Evolutionary conservation across 2,888 invertebrate species (phyloP).

Genomic region (Dascillus cervinus): DNA sequence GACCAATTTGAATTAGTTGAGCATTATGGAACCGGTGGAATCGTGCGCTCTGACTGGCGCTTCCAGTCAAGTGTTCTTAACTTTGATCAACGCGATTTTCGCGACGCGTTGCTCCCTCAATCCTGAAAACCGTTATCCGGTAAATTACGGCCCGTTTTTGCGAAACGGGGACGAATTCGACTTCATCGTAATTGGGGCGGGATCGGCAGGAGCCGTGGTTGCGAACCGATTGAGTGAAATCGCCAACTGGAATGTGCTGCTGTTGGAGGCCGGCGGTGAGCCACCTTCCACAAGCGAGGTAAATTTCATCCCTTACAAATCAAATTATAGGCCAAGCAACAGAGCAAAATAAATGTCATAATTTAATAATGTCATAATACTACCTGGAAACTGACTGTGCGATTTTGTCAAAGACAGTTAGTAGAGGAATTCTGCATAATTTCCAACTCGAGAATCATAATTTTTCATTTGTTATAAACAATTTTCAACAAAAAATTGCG

Average conservation of each 20-base stretch:
- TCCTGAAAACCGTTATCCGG: conserved; percentile 21
- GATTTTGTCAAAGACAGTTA: too few relatives aligned
- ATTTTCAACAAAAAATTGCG: too few relatives aligned
- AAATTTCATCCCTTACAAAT: conserved; percentile 25
- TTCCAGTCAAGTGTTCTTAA: conserved; percentile 48
- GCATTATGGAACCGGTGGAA: too few relatives aligned
- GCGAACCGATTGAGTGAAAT: conserved; percentile 43
- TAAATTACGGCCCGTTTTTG: conserved; percentile 20
- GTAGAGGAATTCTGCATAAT: too few relatives aligned
- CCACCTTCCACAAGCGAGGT: conserved; percentile 52
- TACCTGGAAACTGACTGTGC: too few relatives aligned
- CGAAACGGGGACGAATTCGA: conserved; percentile 49
- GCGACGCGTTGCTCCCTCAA: conserved; percentile 52
- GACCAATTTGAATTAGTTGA: too few relatives aligned
- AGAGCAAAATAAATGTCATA: too few relatives aligned
- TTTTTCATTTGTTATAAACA: too few relatives aligned
- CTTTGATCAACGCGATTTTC: conserved; percentile 52
- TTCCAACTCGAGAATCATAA: too few relatives aligned
- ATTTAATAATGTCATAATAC: too few relatives aligned
- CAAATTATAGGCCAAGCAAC: too few relatives aligned
- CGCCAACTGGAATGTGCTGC: conserved; percentile 33
- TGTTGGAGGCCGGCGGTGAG: conserved; percentile 36
- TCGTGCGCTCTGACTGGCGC: too few relatives aligned
- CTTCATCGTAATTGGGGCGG: conserved; percentile 45
- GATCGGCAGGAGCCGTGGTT: conserved; percentile 45